Evolutionary conservation across 1,140 invertebrate species (phyloP).

Genomic region (Schmidtea mediterranea): DNA sequence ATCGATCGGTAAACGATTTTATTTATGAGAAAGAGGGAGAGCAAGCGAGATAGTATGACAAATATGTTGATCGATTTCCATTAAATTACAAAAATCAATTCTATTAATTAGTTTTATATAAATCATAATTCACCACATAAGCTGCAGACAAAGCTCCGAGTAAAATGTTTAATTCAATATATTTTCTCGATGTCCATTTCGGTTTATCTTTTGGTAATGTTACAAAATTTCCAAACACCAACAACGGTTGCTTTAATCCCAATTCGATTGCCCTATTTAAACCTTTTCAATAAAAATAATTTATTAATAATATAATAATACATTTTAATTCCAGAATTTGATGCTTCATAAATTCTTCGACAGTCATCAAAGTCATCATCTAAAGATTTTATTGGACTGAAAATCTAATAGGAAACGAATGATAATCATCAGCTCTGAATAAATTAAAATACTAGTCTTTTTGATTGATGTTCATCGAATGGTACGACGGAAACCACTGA

Average conservation of each 20-base stretch:
- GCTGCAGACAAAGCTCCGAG: background rate
- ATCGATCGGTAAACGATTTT: no score
- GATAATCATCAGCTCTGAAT: no score
- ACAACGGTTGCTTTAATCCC: background rate
- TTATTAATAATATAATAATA: slow-evolving; percentile 12
- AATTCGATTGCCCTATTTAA: background rate
- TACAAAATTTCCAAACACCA: background rate
- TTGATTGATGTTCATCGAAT: no score
- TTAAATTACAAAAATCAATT: no score
- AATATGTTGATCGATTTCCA: no score
- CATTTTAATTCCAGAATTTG: slow-evolving; percentile 35
- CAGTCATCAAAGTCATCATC: slow-evolving; percentile 47
- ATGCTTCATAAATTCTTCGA: slow-evolving; percentile 35
- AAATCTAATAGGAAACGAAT: no score
- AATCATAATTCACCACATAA: no score
- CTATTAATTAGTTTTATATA: no score
- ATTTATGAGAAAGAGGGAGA: no score
- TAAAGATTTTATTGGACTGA: slow-evolving; percentile 12
- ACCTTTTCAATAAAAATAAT: background rate
- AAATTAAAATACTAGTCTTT: no score
- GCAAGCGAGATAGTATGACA: no score
- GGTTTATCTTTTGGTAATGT: background rate
- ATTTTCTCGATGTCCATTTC: background rate
- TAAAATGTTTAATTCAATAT: background rate
- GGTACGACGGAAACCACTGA: no score